A percentile compares a stretch with the other conserved stretches of the same genome.
These are phyloP conservation scores for Anguilla marmorata DNA, from an alignment of 2,797 vertebrate species.

Conservation along the genomic window DNA sequence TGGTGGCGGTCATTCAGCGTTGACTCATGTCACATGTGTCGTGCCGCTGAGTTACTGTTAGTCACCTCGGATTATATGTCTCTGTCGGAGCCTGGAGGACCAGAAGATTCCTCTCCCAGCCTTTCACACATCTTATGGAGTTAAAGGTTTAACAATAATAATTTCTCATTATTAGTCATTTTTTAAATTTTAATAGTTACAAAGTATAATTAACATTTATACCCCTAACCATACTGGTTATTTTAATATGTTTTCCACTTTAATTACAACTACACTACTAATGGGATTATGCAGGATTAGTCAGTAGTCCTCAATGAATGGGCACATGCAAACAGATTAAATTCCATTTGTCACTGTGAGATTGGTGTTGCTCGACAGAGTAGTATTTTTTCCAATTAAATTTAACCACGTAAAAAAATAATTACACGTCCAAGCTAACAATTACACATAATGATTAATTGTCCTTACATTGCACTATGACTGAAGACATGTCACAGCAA, in stretches of 20 bases:
- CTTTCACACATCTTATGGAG: background rate
- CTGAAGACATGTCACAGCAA: background rate
- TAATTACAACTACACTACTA: background rate
- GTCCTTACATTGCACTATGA: background rate
- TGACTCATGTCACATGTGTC: constrained; percentile 17
- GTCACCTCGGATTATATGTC: background rate
- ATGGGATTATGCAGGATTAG: background rate
- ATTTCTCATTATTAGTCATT: background rate
- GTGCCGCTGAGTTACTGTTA: background rate
- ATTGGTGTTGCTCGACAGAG: background rate
- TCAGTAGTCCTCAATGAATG: background rate
- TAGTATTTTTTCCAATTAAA: background rate
- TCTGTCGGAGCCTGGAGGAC: background rate
- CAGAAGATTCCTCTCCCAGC: background rate
- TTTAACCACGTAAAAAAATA: background rate
- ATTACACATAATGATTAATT: background rate
- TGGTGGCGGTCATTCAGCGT: background rate
- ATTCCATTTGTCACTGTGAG: background rate
- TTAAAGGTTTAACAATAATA: background rate
- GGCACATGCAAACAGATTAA: background rate
- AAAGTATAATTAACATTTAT: background rate
- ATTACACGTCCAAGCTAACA: background rate
- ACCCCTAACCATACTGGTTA: background rate
- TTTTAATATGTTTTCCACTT: background rate
- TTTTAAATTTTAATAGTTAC: background rate